phyloP scores from a whole-genome alignment of 2,888 invertebrate species.

The Mythimna ferrago region DNA sequence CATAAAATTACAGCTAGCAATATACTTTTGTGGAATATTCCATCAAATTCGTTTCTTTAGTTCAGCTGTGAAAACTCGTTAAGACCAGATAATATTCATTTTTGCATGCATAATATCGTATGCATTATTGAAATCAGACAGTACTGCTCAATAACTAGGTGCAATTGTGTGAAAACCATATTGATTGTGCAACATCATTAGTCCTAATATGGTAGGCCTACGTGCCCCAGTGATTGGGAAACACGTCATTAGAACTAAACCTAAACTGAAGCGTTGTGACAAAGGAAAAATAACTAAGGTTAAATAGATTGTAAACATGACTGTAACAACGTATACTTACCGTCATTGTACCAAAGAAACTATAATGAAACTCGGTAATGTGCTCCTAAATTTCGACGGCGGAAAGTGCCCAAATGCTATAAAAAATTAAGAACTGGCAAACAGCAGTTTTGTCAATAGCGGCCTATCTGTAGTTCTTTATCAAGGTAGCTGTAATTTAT shows the following conservation, averaged over 20 bases:
- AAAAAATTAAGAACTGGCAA: not conserved
- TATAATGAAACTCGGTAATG: not conserved
- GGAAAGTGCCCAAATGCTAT: not conserved
- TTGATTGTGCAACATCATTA: conserved; percentile 20
- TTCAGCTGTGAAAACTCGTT: not conserved
- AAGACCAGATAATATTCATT: not conserved
- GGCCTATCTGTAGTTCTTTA: too few relatives aligned
- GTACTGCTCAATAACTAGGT: not conserved
- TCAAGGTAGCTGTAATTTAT: too few relatives aligned
- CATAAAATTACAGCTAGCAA: not conserved
- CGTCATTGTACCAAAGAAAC: too few relatives aligned
- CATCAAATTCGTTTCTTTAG: not conserved
- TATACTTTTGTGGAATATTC: not conserved
- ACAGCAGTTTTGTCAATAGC: too few relatives aligned
- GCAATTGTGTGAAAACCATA: conserved; percentile 10
- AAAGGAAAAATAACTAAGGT: conserved; percentile 27
- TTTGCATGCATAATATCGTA: not conserved
- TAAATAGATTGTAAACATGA: conserved; percentile 26
- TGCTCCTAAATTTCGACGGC: not conserved
- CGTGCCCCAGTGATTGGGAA: conserved; percentile 13
- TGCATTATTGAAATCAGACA: not conserved
- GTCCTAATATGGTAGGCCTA: conserved; percentile 16
- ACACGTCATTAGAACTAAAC: conserved; percentile 28
- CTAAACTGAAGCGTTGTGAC: conserved; percentile 7
- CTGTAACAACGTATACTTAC: not conserved